Base-by-base conservation (phyloP, 2,113 vertebrate species). In the Sterrhoptilus dennistouni region DNA sequence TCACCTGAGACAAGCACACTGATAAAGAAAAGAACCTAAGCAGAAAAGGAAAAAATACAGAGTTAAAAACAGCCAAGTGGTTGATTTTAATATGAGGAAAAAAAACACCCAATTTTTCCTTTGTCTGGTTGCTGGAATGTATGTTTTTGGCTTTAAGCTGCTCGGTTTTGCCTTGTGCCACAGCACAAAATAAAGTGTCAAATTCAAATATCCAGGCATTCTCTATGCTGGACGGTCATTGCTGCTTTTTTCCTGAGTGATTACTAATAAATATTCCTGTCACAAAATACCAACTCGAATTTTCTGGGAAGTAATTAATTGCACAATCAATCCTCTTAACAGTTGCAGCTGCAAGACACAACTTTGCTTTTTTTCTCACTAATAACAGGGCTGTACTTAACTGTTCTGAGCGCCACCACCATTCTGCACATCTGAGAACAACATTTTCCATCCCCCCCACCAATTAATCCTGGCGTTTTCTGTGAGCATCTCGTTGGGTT, bases 221-320 rank as follows among this genome's bases (percentile, higher is more conserved):
- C 12, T 38, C 19, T 5, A 2, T 38, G 33, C 13, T 2, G 1
- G 45, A 40, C 47, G 75, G 0, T n/a, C 29, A 31, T 60, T 35
- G 18, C 35, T 89, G 44, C 5, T 75, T 84, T 76, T 50, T 64
- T 60, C 31, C 28, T 49, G 57, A 91, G 65, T 20, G 40, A 78
- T 87, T 60, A 52, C 25, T 65, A 64, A 75, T 89, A 89, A 95
- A 92, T 84, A 93, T 85, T 95, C 83, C 70, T 61, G 44, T 95
- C 65, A 84, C 77, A 95, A 95, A 89, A 82, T 64, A 76, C 44
- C 6, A 8, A 65, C 57, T 84, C 65, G 65, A 89, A 87, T 72
- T 82, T 96, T 93, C 70, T 87, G 84, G 66, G 81, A 94, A 94
- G 70, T 50, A 91, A 91, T 84, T 94, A 93, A 82, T 91, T 82